Percentiles rank a stretch among this genome's conserved stretches.
phyloP scores from a whole-genome alignment of 2,888 invertebrate species.

The Willowsia nigromaculata region DNA sequence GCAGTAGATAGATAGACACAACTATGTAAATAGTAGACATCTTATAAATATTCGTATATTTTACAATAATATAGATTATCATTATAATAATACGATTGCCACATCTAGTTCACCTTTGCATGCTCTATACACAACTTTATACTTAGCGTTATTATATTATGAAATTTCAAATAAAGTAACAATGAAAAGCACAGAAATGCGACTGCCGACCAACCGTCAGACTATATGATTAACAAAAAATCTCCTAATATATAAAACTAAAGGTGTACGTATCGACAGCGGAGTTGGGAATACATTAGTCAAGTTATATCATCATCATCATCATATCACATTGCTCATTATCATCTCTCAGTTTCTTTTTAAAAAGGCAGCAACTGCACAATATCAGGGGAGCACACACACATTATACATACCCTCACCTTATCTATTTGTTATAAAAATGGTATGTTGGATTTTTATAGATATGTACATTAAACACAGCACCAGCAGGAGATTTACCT shows the following conservation, averaged over 20 bases:
- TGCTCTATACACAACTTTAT: not conserved
- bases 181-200: not conserved
- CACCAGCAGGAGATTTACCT: conserved; percentile 60
- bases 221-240: conserved; percentile 26
- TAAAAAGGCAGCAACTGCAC: conserved; percentile 30
- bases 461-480: conserved; percentile 15
- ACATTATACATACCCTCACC: conserved; percentile 16
- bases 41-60: not conserved
- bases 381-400: conserved; percentile 7
- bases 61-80: not conserved
- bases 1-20: not conserved
- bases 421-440: too few species aligned
- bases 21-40: not conserved
- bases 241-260: not conserved
- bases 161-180: not conserved
- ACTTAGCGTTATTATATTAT: not conserved
- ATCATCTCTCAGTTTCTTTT: conserved; percentile 49
- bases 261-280: not conserved
- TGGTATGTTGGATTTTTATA: conserved; percentile 15
- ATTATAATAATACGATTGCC: conserved; percentile 30
- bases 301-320: conserved; percentile 55
- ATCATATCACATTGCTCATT: conserved; percentile 66
- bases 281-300: conserved; percentile 41
- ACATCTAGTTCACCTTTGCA: not conserved
- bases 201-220: conserved; percentile 33